Percentiles rank a stretch among this genome's conserved stretches.
phyloP scores from a whole-genome alignment of 2,888 invertebrate genomes.

The Imbricaverruca yamaguchii region DNA sequence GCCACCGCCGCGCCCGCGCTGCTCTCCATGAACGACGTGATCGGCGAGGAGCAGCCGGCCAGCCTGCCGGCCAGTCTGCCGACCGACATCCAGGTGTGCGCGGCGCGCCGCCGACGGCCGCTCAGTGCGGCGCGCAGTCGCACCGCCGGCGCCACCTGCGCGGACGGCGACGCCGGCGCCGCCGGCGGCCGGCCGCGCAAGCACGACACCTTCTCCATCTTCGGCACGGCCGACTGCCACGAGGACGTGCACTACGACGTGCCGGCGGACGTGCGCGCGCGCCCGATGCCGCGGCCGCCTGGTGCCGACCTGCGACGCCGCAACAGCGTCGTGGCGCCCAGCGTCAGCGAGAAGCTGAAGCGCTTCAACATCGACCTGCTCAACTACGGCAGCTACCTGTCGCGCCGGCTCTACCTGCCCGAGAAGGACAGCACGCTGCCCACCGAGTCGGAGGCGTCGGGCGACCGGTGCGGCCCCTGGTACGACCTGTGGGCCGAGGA shows the following conservation, averaged over 20 bases:
- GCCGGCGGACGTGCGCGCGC: background rate
- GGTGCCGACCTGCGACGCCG: background rate
- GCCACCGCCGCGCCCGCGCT: background rate
- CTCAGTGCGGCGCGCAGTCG: background rate
- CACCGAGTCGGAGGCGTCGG: constrained; percentile 40
- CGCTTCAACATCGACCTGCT: constrained; percentile 28
- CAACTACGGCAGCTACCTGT: constrained; percentile 36
- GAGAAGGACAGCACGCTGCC: constrained; percentile 38
- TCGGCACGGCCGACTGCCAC: background rate
- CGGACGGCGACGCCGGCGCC: background rate
- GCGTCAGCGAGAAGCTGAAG: constrained; percentile 3
- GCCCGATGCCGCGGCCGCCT: background rate
- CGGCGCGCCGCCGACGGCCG: background rate
- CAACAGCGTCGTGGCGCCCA: background rate
- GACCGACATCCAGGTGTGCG: background rate
- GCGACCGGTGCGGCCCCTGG: constrained; percentile 67
- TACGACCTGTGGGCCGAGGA: constrained; percentile 79
- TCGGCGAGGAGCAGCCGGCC: background rate
- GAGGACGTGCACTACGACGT: background rate
- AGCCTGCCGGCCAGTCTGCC: background rate
- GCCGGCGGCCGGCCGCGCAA: background rate
- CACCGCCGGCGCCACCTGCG: background rate
- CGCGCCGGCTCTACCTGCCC: constrained; percentile 37
- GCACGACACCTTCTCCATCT: background rate
- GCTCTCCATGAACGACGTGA: background rate